Evolutionary conservation across 2,797 vertebrate species (phyloP), one percentile per base, ranked within the genome.

Genomic region (Poecilia velifera): DNA sequence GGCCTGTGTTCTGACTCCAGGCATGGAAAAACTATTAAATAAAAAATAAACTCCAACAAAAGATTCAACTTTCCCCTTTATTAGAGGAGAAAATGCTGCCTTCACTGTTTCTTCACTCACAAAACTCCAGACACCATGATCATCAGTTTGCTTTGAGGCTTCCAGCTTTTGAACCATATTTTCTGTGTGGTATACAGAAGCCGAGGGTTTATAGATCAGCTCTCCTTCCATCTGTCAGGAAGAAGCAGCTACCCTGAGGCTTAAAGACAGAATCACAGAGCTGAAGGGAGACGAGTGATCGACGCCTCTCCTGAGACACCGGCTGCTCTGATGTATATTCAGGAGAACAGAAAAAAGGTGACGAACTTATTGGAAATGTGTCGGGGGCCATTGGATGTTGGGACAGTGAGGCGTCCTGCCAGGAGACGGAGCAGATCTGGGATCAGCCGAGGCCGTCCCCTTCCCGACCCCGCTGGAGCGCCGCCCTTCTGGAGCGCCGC

Each of bases 341-440:
- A 95, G 81, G 78, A 89, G 87, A 84, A 93, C 81, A 89, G 91
- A 78, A 88, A 91, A 93, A 95, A 95, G 93, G 93, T 95, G 93
- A 94, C 85, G 76, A 92, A 92, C 89, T 89, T 94, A 95, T 95
- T 94, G 95, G 91, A 93, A 90, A 95, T 79, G 84, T 94, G 95
- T 95, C 94, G 92, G 87, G 78, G 80, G 79, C 87, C 90, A 93
- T 96, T 94, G 92, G 91, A 91, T 93, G 91, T 84, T n/a, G 76
- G 86, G 88, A 86, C 84, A 83, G 84, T n/a, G 81, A 86, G 91
- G 91, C 87, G 53, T 43, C 75, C 80, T 87, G 92, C 92, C 92
- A 93, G 87, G 79, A 78, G 18, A 76, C 70, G 86, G 72, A 78
- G 76, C 72, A 76, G 82, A 86, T 87, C 85, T 87, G 74, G 84